Conservation (phyloP, 2,113 vertebrate genomes). For the Dascyllus trimaculatus region DNA sequence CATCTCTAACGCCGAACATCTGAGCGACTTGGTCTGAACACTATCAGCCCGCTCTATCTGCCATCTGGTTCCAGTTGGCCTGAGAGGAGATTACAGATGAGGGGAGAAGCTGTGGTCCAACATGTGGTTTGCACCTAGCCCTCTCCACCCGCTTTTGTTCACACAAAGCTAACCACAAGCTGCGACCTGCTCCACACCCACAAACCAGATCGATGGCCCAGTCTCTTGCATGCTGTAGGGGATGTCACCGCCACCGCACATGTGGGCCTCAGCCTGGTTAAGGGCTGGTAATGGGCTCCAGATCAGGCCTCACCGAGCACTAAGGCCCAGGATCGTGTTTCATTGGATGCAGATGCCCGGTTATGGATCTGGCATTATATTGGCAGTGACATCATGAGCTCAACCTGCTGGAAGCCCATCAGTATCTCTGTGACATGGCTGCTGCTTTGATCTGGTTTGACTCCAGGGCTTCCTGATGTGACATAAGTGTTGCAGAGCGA, state of each 20-base stretch:
- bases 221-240: constrained; percentile 15
- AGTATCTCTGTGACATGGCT: constrained; percentile 2
- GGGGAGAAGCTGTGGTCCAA: constrained; percentile 48
- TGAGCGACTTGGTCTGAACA: constrained; percentile 33
- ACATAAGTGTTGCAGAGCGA: background rate
- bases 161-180: constrained; percentile 56
- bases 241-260: constrained; percentile 21
- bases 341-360: constrained; percentile 63
- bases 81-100: constrained; percentile 37
- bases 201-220: constrained; percentile 40
- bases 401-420: constrained; percentile 29
- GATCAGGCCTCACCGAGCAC: constrained; percentile 43
- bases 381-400: constrained; percentile 69
- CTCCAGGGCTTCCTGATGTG: constrained; percentile 15
- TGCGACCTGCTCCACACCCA: constrained; percentile 42
- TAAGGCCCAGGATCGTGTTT: constrained; percentile 52
- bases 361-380: constrained; percentile 61
- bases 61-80: constrained; percentile 67
- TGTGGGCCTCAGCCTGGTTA: constrained; percentile 51
- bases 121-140: constrained; percentile 65
- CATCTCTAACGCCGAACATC: constrained; percentile 55
- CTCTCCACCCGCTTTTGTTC: constrained; percentile 40
- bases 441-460: constrained; percentile 38
- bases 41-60: constrained; percentile 39
- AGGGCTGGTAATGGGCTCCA: constrained; percentile 68